phyloP scores from a whole-genome alignment of 2,797 vertebrate genomes.

The Micrastur ruficollis region DNA sequence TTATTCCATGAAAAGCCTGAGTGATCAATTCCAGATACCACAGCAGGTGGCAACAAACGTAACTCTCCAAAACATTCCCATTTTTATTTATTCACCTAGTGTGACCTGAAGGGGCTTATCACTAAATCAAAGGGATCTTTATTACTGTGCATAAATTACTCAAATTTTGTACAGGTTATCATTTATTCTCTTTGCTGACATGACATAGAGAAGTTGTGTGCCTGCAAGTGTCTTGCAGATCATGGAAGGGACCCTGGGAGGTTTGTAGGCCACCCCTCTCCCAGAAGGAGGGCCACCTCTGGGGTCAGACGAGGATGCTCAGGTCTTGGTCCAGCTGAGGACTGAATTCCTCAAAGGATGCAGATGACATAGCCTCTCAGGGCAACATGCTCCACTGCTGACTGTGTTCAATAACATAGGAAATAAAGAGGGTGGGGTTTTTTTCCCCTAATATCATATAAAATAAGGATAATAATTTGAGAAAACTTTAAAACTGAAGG shows the following conservation, averaged over 20 bases:
- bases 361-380: no score
- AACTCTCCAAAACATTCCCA: not conserved
- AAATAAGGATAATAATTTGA: not conserved
- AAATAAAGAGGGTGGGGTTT: not conserved
- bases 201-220: not conserved
- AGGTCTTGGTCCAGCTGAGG: not conserved
- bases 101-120: not conserved
- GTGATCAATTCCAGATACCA: accelerated
- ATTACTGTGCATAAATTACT: not conserved
- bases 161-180: not conserved
- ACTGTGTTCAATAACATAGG: not conserved
- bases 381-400: not conserved
- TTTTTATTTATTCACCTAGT: not conserved
- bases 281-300: not conserved
- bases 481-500: not conserved
- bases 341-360: not conserved
- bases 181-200: not conserved
- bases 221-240: not conserved
- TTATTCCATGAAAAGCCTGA: not conserved
- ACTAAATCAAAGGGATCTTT: not conserved
- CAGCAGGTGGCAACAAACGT: not conserved
- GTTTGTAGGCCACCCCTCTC: not conserved
- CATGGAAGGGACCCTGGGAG: not conserved
- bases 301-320: accelerated
- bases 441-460: not conserved